A percentile compares a stretch with the other conserved stretches of the same genome.
Conservation (phyloP, 2,113 vertebrate species). For the Nycticebus coucang region DNA sequence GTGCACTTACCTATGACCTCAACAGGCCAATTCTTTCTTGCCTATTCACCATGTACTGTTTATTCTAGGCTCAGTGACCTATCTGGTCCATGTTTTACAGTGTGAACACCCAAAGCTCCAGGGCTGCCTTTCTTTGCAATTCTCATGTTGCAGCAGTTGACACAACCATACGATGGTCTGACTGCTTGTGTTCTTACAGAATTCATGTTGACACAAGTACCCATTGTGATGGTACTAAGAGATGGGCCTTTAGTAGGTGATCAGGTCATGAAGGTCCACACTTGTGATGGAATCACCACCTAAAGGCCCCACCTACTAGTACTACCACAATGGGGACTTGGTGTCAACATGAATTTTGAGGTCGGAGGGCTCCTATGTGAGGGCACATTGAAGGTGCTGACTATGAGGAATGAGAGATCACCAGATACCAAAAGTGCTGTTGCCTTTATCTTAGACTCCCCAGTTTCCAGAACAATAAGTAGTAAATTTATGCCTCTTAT, state of each 20-base stretch:
- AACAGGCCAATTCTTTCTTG: neutral
- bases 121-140: neutral
- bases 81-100: constrained; percentile 12
- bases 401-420: neutral
- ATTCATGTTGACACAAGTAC: neutral
- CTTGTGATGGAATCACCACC: neutral
- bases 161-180: neutral
- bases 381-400: no score
- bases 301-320: no score
- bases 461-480: neutral
- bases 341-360: no score
- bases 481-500: neutral
- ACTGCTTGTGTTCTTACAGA: neutral
- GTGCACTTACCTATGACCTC: neutral
- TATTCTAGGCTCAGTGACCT: neutral
- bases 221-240: neutral
- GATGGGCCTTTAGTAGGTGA: neutral
- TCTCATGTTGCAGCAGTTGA: neutral
- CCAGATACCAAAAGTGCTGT: neutral
- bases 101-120: neutral
- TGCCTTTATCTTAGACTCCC: neutral
- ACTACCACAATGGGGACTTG: no score
- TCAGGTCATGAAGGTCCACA: neutral
- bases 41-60: neutral
- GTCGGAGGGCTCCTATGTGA: neutral